Evolutionary conservation across 1,140 invertebrate species (phyloP).

Genomic region (Halesus radiatus): DNA sequence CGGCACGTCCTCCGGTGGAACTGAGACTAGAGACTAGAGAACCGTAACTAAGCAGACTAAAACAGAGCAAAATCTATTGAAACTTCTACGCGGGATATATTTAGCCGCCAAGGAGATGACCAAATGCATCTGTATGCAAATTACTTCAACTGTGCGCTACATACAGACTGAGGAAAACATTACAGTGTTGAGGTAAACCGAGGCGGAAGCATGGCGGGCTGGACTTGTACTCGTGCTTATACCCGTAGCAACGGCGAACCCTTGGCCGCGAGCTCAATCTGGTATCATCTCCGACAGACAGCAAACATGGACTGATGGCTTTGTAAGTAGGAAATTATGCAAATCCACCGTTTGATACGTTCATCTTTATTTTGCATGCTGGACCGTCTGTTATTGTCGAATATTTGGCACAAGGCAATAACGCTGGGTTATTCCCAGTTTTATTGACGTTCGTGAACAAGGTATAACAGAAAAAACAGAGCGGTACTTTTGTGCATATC

Average conservation of each 20-base stretch:
- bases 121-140: slow-evolving; percentile 16
- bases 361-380: slow-evolving; percentile 16
- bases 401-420: slow-evolving; percentile 39
- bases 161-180: neutral
- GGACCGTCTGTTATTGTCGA: slow-evolving; percentile 32
- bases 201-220: neutral
- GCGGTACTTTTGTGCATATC: slow-evolving; percentile 4
- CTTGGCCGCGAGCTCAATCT: slow-evolving; percentile 17
- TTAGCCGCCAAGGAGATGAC: neutral
- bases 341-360: neutral
- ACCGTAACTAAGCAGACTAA: neutral
- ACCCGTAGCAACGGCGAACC: neutral
- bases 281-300: slow-evolving; percentile 22
- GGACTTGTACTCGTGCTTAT: too few relatives aligned
- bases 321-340: slow-evolving; percentile 22
- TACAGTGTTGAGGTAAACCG: neutral
- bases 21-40: neutral
- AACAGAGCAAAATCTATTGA: slow-evolving; percentile 3
- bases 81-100: neutral
- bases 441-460: slow-evolving; percentile 13
- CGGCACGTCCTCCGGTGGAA: neutral
- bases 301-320: slow-evolving; percentile 33
- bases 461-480: slow-evolving; percentile 6
- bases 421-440: slow-evolving; percentile 10
- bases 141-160: neutral